Evolutionary conservation across 1,140 invertebrate species (phyloP).

Genomic region (Asobara japonica): DNA sequence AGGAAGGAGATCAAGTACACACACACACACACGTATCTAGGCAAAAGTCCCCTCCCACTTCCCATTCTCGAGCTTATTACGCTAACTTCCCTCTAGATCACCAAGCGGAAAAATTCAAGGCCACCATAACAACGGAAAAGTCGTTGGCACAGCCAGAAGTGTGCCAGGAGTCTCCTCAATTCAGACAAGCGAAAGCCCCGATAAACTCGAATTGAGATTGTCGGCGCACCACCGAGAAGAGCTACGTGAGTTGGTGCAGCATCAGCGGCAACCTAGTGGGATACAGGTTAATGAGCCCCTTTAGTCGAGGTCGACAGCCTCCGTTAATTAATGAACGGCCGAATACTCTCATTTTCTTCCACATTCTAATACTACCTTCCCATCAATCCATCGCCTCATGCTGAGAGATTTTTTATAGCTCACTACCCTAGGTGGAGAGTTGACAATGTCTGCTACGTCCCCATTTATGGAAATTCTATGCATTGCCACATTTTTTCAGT

Average conservation of each 20-base stretch:
- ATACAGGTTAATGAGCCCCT: conserved; percentile 25
- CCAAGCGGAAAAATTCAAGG: background rate
- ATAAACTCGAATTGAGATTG: background rate
- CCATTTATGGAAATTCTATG: no score
- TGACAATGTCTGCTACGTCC: background rate
- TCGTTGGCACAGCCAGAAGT: conserved; percentile 6
- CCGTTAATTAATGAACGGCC: conserved; percentile 30
- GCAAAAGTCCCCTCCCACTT: no score
- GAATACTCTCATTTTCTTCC: conserved; percentile 35
- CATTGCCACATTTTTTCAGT: no score
- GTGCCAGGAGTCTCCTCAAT: conserved; percentile 9
- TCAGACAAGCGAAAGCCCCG: background rate
- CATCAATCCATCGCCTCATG: background rate
- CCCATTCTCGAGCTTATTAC: no score
- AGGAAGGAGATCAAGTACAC: no score
- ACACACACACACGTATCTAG: no score
- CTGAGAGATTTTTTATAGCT: no score
- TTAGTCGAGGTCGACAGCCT: conserved; percentile 21
- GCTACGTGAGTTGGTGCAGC: background rate
- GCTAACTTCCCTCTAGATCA: no score
- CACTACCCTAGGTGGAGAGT: no score
- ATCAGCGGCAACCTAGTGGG: no score
- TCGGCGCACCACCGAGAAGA: background rate
- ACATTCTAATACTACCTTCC: conserved; percentile 14
- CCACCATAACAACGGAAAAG: background rate